Conservation (phyloP, 35 echinoderm and acorn worm species). For the Lytechinus pictus region DNA sequence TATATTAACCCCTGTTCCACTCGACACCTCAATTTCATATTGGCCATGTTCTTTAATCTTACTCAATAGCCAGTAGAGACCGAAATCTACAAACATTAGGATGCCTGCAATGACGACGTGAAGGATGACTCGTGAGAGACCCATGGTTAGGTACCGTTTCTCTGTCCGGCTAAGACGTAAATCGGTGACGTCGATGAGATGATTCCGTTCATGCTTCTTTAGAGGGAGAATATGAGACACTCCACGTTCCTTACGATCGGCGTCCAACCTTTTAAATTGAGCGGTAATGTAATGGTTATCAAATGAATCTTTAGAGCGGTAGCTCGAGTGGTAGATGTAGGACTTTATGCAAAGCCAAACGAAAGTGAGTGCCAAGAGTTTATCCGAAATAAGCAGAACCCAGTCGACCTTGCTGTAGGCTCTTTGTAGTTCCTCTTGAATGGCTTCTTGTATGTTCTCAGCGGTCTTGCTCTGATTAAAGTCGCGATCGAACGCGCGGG, state of each 20-base stretch:
- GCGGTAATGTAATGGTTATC: slow-evolving; percentile 88
- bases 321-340: slow-evolving; percentile 82
- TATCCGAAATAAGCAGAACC: slow-evolving; percentile 70
- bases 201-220: slow-evolving; percentile 75
- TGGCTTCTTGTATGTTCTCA: slow-evolving; percentile 60
- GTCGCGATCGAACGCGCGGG: slow-evolving; percentile 53
- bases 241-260: slow-evolving; percentile 51
- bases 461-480: slow-evolving; percentile 57
- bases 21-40: slow-evolving; percentile 60
- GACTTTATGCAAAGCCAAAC: slow-evolving; percentile 75
- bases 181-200: slow-evolving; percentile 68
- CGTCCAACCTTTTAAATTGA: slow-evolving; percentile 75
- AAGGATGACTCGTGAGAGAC: slow-evolving; percentile 69
- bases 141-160: slow-evolving; percentile 77
- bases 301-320: slow-evolving; percentile 85
- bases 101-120: slow-evolving; percentile 70
- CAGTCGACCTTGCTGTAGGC: slow-evolving; percentile 51
- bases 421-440: slow-evolving; percentile 65
- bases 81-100: slow-evolving; percentile 77
- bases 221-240: slow-evolving; percentile 66
- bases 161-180: slow-evolving; percentile 67
- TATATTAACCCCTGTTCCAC: slow-evolving; percentile 53
- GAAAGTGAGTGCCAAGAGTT: slow-evolving; percentile 80
- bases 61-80: slow-evolving; percentile 65
- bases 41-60: slow-evolving; percentile 69